Conservation (phyloP, 2,113 vertebrate species). For the Phrynosoma platyrhinos region DNA sequence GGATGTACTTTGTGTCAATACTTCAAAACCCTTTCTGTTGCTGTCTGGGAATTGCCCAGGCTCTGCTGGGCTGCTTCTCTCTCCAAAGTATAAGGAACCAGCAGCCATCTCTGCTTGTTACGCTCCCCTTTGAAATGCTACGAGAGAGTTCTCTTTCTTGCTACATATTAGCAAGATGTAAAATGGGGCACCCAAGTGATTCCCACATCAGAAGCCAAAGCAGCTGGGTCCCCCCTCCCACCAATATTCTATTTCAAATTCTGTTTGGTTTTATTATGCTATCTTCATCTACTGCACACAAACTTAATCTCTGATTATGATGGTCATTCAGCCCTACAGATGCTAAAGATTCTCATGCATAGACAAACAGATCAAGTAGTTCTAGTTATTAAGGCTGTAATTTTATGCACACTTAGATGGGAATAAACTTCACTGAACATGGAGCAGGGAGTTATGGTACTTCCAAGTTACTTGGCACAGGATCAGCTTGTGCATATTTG, state of each 20-base stretch:
- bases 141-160: constrained; percentile 51
- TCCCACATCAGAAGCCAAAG: constrained; percentile 56
- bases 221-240: neutral
- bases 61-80: constrained; percentile 31
- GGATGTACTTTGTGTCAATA: neutral
- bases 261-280: constrained; percentile 35
- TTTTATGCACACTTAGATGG: neutral
- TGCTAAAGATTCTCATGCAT: constrained; percentile 37
- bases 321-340: constrained; percentile 36
- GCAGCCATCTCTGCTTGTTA: constrained; percentile 26
- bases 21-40: constrained; percentile 39
- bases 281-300: constrained; percentile 44
- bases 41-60: constrained; percentile 44
- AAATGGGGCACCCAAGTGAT: constrained; percentile 12
- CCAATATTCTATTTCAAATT: constrained; percentile 47
- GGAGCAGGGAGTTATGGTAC: neutral
- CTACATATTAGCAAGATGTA: constrained; percentile 44
- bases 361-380: constrained; percentile 6
- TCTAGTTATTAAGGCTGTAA: neutral
- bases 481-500: neutral
- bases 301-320: constrained; percentile 50
- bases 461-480: neutral
- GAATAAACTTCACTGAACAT: neutral
- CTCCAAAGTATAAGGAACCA: constrained; percentile 43
- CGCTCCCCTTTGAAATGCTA: constrained; percentile 65